Evolutionary conservation across 92 coral and sea anemone species (phyloP), one percentile per base, ranked within the genome.

Genomic region (Paragorgia papillata): DNA sequence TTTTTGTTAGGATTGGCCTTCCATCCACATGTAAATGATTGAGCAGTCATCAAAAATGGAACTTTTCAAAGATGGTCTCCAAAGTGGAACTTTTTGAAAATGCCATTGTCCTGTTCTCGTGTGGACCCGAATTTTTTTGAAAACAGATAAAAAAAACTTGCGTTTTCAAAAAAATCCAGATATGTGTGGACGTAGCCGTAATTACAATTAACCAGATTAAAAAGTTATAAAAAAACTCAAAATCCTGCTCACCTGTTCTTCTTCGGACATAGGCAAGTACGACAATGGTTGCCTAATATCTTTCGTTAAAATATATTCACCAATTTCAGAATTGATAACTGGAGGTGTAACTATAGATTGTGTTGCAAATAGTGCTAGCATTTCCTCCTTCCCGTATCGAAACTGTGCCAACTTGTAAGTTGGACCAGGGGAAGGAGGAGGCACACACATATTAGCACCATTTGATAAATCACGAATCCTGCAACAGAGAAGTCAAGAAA

Each of bases 391-490:
- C 20, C 99, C 99, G 43, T 95, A 95, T 21, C 99, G 86, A 76
- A 79, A 88, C 61, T 95, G 95, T 8, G 99, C 99, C 76, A 95
- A 85, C 66, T 95, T 95, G 86, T 84, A 95, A 73, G 86, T 88
- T 1, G 97, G 97, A 39, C 97, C 97, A 81, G 99, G 97, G 33
- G 96, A 90, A 14, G 78, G 78, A 3, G 99, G 99, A 56, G 99
- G 99, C 19, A 93, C 92, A n/a, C 94, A 85, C 17, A 95, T 92
- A 74, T 92, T 95, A 79, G 92, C 87, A 40, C 99, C 99, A 84
- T 97, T 95, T 21, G 99, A 95, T 56, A 95, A 58, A 64, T 90
- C 93, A 80, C 99, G 99, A 44, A 95, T 91, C 99, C 99, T 95
- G 80, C 25, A 80, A 25, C 1, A 62, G n/a, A 59, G 18, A 14